Conservation (phyloP, 2,797 vertebrate genomes). For the Trematomus bernacchii region DNA sequence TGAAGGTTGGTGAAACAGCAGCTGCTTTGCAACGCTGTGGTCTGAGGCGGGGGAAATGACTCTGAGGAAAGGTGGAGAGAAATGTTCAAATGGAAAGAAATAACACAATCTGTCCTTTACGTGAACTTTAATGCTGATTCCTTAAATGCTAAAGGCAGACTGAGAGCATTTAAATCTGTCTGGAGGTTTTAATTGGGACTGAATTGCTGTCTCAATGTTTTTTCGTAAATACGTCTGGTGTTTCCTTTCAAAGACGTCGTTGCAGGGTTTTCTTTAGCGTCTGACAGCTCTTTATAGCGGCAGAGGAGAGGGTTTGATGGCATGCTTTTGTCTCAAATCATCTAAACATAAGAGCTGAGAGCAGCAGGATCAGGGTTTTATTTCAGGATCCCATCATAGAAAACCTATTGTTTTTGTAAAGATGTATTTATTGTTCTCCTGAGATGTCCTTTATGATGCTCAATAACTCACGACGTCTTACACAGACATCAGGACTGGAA, state of each 20-base stretch:
- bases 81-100: conserved; percentile 26
- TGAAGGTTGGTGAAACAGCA: conserved; percentile 50
- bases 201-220: conserved; percentile 9
- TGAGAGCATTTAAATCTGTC: neutral
- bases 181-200: neutral
- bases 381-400: no score
- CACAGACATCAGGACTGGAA: no score
- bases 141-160: conserved; percentile 31
- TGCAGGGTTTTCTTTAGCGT: neutral
- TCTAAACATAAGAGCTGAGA: no score
- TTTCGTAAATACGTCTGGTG: neutral
- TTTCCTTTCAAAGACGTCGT: neutral
- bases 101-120: conserved; percentile 18
- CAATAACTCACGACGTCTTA: no score
- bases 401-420: no score
- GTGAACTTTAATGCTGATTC: conserved; percentile 21
- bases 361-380: no score
- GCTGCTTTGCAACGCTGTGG: conserved; percentile 24
- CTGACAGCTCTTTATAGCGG: neutral
- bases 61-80: conserved; percentile 20
- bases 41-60: conserved; percentile 33
- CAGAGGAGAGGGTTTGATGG: no score
- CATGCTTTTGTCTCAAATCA: no score
- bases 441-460: no score
- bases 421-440: no score